Base-by-base conservation (phyloP, 2,888 invertebrate species). In the Ennomos quercinarius region DNA sequence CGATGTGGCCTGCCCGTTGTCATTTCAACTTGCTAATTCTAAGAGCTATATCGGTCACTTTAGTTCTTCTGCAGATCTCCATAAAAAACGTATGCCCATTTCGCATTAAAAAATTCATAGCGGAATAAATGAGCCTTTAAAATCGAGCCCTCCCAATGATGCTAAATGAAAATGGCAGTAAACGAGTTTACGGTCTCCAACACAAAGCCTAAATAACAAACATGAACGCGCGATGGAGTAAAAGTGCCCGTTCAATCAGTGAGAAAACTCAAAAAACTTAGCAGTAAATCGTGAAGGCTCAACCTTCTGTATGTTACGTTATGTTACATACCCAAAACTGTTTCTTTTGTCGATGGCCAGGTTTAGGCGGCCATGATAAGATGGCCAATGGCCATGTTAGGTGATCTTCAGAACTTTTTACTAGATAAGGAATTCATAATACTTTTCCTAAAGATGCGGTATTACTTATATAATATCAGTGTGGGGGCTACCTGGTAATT, bases 211-310 rank as follows among this genome's bases (percentile, higher is more conserved):
- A 79, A 27, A 77, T 74, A 70, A 68, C 69, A 70, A 72, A 77
- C 68, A 73, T 67, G 63, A 62, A 67, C 67, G 74, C 71, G 70
- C 70, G 66, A 71, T 68, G 67, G 67, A 63, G 68, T 57, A 70
- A 70, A 71, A 72, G 68, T 71, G 72, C 76, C 73, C 74, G 73
- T 78, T 74, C 76, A 74, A 78, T 73, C 73, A 70, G 71, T 66
- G 71, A 72, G 71, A 68, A 73, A 76, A 76, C 77, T 77, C 76
- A 76, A 71, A 74, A 80, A 74, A 73, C 74, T 72, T 73, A 73
- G 72, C 73, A 73, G 72, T 77, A 77, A 77, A 84, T 76, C 76
- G 76, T 71, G 73, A 63, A 70, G 76, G 77, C 83, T 80, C 75
- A 78, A 81, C 79, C 74, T 74, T 73, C 53, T n/a, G 38, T 11